A percentile compares a stretch with the other conserved stretches of the same genome.
Evolutionary conservation across 2,797 vertebrate genomes (phyloP).

Genomic region (Garrulus glandarius): DNA sequence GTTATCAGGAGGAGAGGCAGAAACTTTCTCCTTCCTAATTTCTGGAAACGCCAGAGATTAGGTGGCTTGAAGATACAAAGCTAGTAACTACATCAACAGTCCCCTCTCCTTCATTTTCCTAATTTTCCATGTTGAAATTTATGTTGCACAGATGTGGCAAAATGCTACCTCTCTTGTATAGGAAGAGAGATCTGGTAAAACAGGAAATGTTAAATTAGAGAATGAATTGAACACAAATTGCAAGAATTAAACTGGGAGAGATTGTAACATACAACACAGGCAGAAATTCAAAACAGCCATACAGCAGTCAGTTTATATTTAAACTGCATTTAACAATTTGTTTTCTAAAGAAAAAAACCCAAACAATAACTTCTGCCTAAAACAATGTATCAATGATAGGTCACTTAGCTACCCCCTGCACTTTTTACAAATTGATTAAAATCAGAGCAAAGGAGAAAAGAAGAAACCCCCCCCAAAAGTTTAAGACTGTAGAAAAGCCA

Average conservation of each 20-base stretch:
- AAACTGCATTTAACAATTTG: background rate
- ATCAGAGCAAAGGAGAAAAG: background rate
- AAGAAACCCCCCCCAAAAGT: accelerated
- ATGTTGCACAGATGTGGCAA: background rate
- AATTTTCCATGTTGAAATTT: background rate
- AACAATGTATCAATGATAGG: accelerated
- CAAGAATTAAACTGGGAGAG: background rate
- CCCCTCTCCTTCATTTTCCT: background rate
- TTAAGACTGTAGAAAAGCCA: background rate
- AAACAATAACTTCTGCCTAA: background rate
- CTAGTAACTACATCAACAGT: background rate
- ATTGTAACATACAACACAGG: background rate
- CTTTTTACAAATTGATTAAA: background rate
- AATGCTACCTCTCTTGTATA: background rate
- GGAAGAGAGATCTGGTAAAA: background rate
- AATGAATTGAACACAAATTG: background rate
- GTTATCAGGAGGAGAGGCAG: background rate
- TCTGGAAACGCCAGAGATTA: background rate
- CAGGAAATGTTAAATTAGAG: background rate
- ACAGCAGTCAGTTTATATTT: background rate
- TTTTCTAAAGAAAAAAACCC: background rate
- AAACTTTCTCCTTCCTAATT: background rate
- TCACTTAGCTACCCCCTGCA: accelerated
- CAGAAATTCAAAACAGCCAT: background rate
- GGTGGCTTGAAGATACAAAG: background rate